Conservation (phyloP, 2,113 vertebrate species). For the Arizona elegans region DNA sequence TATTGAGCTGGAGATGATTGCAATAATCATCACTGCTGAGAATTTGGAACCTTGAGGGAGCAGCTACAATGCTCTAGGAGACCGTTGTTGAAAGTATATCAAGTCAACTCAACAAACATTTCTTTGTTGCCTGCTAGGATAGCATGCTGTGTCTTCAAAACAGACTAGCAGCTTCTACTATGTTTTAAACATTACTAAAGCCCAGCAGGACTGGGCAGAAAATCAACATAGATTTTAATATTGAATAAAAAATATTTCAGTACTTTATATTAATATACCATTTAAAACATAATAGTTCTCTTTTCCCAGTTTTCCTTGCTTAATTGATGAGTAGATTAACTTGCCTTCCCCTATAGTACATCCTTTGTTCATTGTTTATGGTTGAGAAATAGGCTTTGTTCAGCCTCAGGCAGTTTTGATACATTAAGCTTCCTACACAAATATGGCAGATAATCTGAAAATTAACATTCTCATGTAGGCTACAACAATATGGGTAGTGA, state of each 20-base stretch:
- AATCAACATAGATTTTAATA: constrained; percentile 41
- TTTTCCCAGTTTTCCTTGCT: constrained; percentile 24
- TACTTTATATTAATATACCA: constrained; percentile 6
- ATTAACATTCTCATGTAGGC: neutral
- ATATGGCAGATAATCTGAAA: constrained; percentile 3
- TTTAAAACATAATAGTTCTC: constrained; percentile 29
- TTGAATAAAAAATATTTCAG: constrained; percentile 23
- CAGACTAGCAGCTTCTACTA: neutral
- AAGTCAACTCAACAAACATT: neutral
- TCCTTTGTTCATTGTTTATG: neutral
- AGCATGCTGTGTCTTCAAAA: neutral
- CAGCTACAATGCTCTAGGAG: neutral
- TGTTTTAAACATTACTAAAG: neutral
- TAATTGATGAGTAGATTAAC: neutral
- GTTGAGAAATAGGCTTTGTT: neutral
- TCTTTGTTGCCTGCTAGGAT: neutral
- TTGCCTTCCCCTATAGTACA: neutral
- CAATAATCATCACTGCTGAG: constrained; percentile 15
- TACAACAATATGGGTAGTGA: neutral
- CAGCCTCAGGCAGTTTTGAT: constrained; percentile 1
- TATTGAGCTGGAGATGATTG: constrained; percentile 13
- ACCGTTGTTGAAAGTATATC: neutral
- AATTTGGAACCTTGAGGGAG: neutral
- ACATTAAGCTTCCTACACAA: constrained; percentile 38
- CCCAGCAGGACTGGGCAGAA: constrained; percentile 20